Base-by-base conservation (phyloP, 2,888 invertebrate species). In the Chloroclysta siterata region DNA sequence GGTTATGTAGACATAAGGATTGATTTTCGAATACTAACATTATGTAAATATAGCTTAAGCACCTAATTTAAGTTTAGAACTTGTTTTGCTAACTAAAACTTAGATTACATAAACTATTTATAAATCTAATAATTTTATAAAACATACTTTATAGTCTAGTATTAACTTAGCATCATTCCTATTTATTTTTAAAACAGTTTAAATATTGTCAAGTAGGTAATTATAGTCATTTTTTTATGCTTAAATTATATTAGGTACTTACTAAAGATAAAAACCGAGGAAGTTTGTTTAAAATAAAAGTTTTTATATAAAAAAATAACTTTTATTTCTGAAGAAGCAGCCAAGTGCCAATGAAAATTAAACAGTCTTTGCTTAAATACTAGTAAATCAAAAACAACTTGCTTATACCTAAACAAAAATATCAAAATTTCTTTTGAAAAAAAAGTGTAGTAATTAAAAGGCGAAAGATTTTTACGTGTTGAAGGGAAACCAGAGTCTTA, bases 21-120 rank as follows among this genome's bases (percentile, higher is more conserved):
- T 46, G 11, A 77, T 79, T 76, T 76, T 83, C 72, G 77, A 82
- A 80, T 82, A 77, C 71, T 77, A 81, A 75, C 51, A 47, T 53
- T 48, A 70, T 87, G 84, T 87, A 85, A 77, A 86, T 85, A 84
- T 80, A 79, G 66, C 48, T 22, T 67, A 61, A 65, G 48, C 10
- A 50, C 4, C 22, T 48, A 36, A 15, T 53, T 53, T 28, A 1
- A 39, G 17, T 17, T 14, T 42, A 42, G n/a, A 42, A 7, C 7
- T 33, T 44, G 14, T 15, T 44, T 44, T 15, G 15, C 44, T 44
- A 44, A 5, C 6, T 42, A n/a, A n/a, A n/a, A n/a, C n/a, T n/a
- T n/a, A n/a, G n/a, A n/a, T n/a, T n/a, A n/a, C n/a, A 7, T 42
- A 6, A 29, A 29, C 29, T 42, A 5, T n/a, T 5, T n/a, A 1